Evolutionary conservation across 23 tunicate species (phyloP), one percentile per base, ranked within the genome.

Genomic region (Ascidia mentula): DNA sequence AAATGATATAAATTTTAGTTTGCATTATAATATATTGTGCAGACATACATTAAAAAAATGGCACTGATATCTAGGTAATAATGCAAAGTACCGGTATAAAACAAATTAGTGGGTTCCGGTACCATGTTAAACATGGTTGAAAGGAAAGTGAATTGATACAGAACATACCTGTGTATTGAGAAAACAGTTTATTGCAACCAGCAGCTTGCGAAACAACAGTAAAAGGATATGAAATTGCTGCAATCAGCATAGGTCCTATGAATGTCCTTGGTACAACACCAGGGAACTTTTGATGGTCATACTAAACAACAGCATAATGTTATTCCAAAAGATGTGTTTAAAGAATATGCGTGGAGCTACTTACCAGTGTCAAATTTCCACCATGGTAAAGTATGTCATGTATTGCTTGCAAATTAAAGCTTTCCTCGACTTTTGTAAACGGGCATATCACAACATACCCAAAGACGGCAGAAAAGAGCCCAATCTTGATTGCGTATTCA

Each of bases 251-350:
- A 26, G 98, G 98, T 65, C 94, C 98, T 46, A 93, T 88, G 69
- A 93, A 89, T 0, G 98, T 72, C 22, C 98, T 80, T 36, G 98
- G 98, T 20, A 95, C 98, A 3, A 95, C 98, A 8, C 98, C 98
- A 42, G 98, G 98, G 73, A 95, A 95, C 22, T 78, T 70, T 20
- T 74, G 85, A 69, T 95, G 98, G 38, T 95, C 98, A 69, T 93
- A 93, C 87, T 86, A 34, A 20, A 82, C 53, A 45, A 77, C 26
- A 79, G 37, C 36, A 35, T 18, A 13, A 79, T 26, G n/a, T n/a
- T n/a, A n/a, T n/a, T n/a, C n/a, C n/a, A n/a, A n/a, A n/a, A n/a
- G n/a, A n/a, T n/a, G n/a, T n/a, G n/a, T n/a, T n/a, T n/a, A n/a
- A n/a, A n/a, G n/a, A n/a, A n/a, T n/a, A n/a, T n/a, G n/a, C n/a